phyloP scores from a whole-genome alignment of 2,888 invertebrate species.

The Melieria crassipennis region DNA sequence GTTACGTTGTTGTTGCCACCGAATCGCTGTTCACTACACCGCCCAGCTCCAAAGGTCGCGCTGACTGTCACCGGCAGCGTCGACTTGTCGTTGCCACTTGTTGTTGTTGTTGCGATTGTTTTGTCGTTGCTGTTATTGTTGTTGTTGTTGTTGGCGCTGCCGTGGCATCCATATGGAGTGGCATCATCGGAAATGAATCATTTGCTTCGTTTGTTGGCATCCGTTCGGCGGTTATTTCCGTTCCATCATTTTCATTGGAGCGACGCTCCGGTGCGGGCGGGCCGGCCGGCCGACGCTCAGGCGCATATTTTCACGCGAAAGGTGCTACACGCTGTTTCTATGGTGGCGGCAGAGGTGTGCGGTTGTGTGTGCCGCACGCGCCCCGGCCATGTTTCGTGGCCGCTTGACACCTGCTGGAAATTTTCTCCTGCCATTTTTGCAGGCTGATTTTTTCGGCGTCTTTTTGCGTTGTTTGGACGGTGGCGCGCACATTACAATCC shows the following conservation, averaged over 20 bases:
- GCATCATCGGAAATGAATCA: constrained; percentile 63
- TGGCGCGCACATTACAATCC: constrained; percentile 39
- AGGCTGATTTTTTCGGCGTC: background rate
- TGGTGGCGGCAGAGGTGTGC: background rate
- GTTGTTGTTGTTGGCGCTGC: too few relatives aligned
- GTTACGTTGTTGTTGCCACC: too few relatives aligned
- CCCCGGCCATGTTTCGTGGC: constrained; percentile 35
- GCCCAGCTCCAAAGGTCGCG: too few relatives aligned
- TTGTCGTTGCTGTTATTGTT: too few relatives aligned
- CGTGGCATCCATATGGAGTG: too few relatives aligned
- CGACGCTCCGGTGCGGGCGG: background rate
- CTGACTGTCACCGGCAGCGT: too few relatives aligned
- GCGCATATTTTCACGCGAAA: constrained; percentile 19
- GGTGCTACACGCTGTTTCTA: background rate
- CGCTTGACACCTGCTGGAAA: constrained; percentile 46
- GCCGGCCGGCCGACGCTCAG: background rate
- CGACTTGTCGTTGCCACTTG: too few relatives aligned
- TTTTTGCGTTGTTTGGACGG: constrained; percentile 29
- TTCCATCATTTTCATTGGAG: constrained; percentile 48
- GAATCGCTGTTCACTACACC: too few relatives aligned
- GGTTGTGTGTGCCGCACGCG: constrained; percentile 4
- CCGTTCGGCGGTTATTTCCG: constrained; percentile 64
- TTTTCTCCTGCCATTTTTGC: constrained; percentile 7
- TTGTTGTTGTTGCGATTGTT: too few relatives aligned
- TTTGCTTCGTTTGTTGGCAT: constrained; percentile 65